Evolutionary conservation across 2,888 invertebrate species (phyloP).

Genomic region (Sthenelais limicola): DNA sequence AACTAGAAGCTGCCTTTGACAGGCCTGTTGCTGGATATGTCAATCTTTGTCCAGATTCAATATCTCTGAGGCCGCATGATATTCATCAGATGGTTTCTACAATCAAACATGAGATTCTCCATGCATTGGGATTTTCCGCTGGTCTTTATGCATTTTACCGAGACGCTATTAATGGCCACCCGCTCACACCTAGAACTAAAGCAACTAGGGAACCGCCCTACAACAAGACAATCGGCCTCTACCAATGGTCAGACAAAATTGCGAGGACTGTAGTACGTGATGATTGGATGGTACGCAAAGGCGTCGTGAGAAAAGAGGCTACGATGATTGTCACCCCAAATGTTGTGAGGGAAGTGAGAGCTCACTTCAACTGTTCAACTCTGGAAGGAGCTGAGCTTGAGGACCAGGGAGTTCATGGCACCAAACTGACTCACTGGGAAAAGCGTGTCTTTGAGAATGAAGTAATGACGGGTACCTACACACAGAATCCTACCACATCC

Average conservation of each 20-base stretch:
- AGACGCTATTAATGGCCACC: constrained; percentile 89
- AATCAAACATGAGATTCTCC: constrained; percentile 98
- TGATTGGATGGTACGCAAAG: constrained; percentile 86
- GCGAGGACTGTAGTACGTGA: constrained; percentile 81
- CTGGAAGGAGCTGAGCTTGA: constrained; percentile 96
- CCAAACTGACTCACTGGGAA: constrained; percentile 98
- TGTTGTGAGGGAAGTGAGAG: constrained; percentile 88
- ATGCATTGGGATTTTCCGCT: constrained; percentile 97
- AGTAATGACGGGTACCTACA: constrained; percentile 56
- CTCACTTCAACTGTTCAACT: constrained; percentile 87
- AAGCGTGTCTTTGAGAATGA: constrained; percentile 90
- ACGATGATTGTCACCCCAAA: constrained; percentile 81
- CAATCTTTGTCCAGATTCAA: constrained; percentile 95
- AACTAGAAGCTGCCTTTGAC: constrained; percentile 93
- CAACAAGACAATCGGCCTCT: constrained; percentile 71
- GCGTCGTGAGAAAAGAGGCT: constrained; percentile 82
- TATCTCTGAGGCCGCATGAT: constrained; percentile 92
- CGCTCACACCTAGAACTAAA: constrained; percentile 73
- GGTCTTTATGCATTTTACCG: constrained; percentile 97
- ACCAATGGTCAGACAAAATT: constrained; percentile 94
- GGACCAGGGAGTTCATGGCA: constrained; percentile 96
- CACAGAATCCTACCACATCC: constrained; percentile 54
- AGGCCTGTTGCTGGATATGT: constrained; percentile 99
- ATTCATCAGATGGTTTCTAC: constrained; percentile 83
- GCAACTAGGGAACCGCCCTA: constrained; percentile 87